Base-by-base conservation (phyloP, 2,888 invertebrate genomes). In the Petrolisthes cinctipes region DNA sequence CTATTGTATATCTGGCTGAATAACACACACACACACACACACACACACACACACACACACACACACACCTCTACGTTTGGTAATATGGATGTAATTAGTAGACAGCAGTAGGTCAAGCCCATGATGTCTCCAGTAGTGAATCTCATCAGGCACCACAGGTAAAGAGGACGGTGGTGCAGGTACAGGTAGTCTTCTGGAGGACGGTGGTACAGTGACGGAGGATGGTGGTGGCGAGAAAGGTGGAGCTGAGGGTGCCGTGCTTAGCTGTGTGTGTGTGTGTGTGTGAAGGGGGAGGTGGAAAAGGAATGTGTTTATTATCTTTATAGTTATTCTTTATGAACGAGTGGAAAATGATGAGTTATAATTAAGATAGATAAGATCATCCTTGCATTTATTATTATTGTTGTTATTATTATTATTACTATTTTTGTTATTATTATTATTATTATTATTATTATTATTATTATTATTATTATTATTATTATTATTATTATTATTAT, bases 11-110 rank as follows among this genome's bases (percentile, higher is more conserved):
- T n/a, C n/a, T n/a, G n/a, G n/a, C n/a, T n/a, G n/a, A n/a, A n/a
- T n/a, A n/a, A 17, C 66, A 11, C 11, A 14, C 14, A 78, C 78
- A 78, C 78, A 78, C 78, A 78, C 78, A 78, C 78, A 54, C 78
- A 78, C 78, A 78, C 78, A 78, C 78, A 78, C 78, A 78, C 78
- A 78, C 78, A 78, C 78, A 78, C 78, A 78, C 78, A 78, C 78
- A 66, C 81, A 82, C 81, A 51, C 57, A 82, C 81, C 51, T 66
- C 37, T 82, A 11, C 81, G 23, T 23, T 17, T 5, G n/a, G 37
- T 11, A 17, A 82, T 61, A 9, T 17, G 51, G 17, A 82, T 51
- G n/a, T 82, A 66, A n/a, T 82, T 17, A 37, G 53, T 17, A 37
- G 51, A 23, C 51, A 37, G 17, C 1, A 82, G 20, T 5, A 68